A percentile compares a stretch with the other conserved stretches of the same genome.
Evolutionary conservation across 2,888 invertebrate genomes (phyloP).

Genomic region (Apomyelois bistriatella): DNA sequence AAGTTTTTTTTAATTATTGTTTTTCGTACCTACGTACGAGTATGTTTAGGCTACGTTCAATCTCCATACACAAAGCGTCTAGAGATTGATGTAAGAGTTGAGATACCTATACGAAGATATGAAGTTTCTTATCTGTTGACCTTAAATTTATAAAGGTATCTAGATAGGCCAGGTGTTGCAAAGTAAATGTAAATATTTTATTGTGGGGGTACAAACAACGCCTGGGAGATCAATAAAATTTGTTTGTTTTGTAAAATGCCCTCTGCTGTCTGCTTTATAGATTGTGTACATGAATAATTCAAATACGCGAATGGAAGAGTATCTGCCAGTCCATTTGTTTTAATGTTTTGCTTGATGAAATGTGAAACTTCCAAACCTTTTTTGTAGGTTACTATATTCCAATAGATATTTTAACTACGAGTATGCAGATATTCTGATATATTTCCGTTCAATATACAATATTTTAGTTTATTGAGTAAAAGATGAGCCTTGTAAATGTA

Average conservation of each 20-base stretch:
- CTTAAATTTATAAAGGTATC: slow-evolving; percentile 20
- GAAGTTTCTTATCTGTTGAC: background rate
- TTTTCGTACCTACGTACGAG: too few relatives aligned
- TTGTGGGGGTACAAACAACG: slow-evolving; percentile 73
- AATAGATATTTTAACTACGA: background rate
- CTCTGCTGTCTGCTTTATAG: slow-evolving; percentile 73
- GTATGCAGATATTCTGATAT: background rate
- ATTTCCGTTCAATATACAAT: too few relatives aligned
- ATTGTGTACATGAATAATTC: slow-evolving; percentile 77
- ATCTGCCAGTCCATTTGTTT: slow-evolving; percentile 65
- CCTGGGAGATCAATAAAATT: slow-evolving; percentile 79
- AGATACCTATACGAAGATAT: background rate
- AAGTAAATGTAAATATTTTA: slow-evolving; percentile 79
- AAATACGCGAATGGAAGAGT: slow-evolving; percentile 60
- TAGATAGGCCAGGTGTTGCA: slow-evolving; percentile 67
- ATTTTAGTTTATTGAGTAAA: background rate
- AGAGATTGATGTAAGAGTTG: too few relatives aligned
- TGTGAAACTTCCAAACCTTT: slow-evolving; percentile 43
- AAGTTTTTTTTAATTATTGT: too few relatives aligned
- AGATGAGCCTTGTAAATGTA: background rate
- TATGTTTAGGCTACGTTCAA: too few relatives aligned
- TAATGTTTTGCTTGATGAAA: slow-evolving; percentile 67
- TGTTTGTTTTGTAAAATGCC: slow-evolving; percentile 78
- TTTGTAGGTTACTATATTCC: slow-evolving; percentile 13
- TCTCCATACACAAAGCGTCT: too few relatives aligned